Conservation (phyloP, 2,888 invertebrate species). For the Emmelina monodactyla region DNA sequence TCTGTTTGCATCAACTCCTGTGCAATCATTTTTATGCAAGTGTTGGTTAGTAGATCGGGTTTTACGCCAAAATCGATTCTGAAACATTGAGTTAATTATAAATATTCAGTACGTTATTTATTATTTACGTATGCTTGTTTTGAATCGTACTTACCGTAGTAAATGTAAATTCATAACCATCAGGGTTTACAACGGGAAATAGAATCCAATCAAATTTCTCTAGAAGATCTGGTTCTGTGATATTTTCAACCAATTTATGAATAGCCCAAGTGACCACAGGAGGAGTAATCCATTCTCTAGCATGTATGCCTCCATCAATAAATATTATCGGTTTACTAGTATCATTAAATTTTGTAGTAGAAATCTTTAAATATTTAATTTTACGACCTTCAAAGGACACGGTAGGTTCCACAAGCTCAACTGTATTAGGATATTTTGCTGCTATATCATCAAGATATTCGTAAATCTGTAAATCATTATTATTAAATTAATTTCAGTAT, state of each 20-base stretch:
- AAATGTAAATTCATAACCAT: constrained; percentile 72
- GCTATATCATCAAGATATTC: constrained; percentile 48
- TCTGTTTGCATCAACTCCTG: constrained; percentile 78
- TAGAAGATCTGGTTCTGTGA: constrained; percentile 60
- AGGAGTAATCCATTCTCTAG: constrained; percentile 77
- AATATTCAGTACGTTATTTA: too few relatives aligned
- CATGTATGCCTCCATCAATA: constrained; percentile 69
- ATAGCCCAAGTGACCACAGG: constrained; percentile 71
- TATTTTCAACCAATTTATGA: constrained; percentile 68
- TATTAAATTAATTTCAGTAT: too few relatives aligned
- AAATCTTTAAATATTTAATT: constrained; percentile 67
- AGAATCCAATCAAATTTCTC: constrained; percentile 71
- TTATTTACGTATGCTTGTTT: too few relatives aligned
- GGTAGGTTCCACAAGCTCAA: constrained; percentile 58
- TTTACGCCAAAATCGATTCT: not conserved
- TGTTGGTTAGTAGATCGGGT: constrained; percentile 62
- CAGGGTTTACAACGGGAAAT: constrained; percentile 75
- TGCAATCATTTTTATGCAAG: constrained; percentile 40
- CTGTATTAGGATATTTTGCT: constrained; percentile 43
- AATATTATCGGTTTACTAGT: constrained; percentile 61
- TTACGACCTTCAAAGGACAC: constrained; percentile 62
- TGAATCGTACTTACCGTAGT: constrained; percentile 36
- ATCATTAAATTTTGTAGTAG: constrained; percentile 32
- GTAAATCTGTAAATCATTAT: too few relatives aligned
- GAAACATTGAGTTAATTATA: too few relatives aligned